A percentile compares a stretch with the other conserved stretches of the same genome.
phyloP scores from a whole-genome alignment of 2,888 invertebrate genomes.

The Mesorhabditis spiculigera region DNA sequence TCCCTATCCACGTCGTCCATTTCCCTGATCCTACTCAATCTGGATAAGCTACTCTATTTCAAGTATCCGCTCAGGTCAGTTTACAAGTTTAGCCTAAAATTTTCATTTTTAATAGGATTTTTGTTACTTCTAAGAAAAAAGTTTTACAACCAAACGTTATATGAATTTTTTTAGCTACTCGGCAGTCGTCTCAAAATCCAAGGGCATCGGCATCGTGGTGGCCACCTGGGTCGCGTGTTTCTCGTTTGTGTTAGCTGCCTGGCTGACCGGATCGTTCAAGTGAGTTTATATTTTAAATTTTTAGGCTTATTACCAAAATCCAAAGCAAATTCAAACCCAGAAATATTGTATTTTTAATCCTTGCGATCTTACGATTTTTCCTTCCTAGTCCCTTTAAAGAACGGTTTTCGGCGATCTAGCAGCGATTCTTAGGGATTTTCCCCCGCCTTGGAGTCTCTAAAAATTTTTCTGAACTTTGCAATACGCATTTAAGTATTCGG shows the following conservation, averaged over 20 bases:
- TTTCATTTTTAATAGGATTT: neutral
- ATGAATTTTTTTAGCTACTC: constrained; percentile 40
- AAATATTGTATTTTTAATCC: too few species aligned
- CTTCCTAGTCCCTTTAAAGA: too few species aligned
- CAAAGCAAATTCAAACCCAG: neutral
- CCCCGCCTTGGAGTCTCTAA: too few species aligned
- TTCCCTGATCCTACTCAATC: constrained; percentile 52
- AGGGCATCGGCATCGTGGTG: constrained; percentile 38
- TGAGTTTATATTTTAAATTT: constrained; percentile 13
- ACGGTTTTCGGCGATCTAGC: too few species aligned
- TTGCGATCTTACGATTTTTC: too few species aligned
- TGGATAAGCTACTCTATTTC: constrained; percentile 55
- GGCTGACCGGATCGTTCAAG: constrained; percentile 36
- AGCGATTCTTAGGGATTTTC: too few species aligned
- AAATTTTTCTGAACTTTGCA: too few species aligned
- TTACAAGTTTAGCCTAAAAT: neutral
- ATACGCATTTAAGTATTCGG: too few species aligned
- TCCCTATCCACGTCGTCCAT: constrained; percentile 50
- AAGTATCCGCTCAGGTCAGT: constrained; percentile 51
- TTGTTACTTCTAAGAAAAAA: neutral
- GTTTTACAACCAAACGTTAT: constrained; percentile 4
- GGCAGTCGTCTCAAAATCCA: constrained; percentile 42
- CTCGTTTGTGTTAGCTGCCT: constrained; percentile 46
- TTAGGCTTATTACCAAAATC: neutral
- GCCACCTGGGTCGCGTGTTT: constrained; percentile 43